Evolutionary conservation across 37 sponge, comb jelly and placozoan species (phyloP), one percentile per base, ranked within the genome.

Genomic region (Spongilla lacustris): DNA sequence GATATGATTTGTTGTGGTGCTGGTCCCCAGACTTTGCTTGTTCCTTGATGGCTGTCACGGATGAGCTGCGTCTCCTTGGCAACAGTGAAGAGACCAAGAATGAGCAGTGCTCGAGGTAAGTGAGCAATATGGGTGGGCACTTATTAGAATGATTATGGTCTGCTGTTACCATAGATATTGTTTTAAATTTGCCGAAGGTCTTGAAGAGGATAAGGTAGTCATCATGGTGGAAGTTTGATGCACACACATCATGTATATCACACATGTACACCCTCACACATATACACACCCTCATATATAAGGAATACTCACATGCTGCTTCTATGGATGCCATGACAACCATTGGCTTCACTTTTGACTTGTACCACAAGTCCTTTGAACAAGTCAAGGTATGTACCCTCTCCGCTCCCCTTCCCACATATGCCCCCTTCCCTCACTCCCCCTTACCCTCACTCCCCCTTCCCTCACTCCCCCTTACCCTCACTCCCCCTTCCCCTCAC

Each of bases 351-450:
- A 84, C 84, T 75, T 79, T 89, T 10, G 89, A 89, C 71, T 74
- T 89, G 14, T 84, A 89, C 67, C 89, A 89, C 35, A 34, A 36
- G 12, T 79, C 72, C 32, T 79, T 50, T 37, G n/a, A 50, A 3
- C 89, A 89, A 73, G 78, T 73, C 14, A 89, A 89, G 73, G 89
- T 84, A 21, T n/a, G n/a, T n/a, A n/a, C n/a, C n/a, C n/a, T n/a
- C n/a, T n/a, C n/a, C n/a, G n/a, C n/a, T n/a, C n/a, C n/a, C n/a
- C n/a, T n/a, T n/a, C n/a, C n/a, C n/a, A n/a, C n/a, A n/a, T n/a
- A n/a, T n/a, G n/a, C n/a, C n/a, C n/a, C n/a, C 74, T 29, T 8
- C 46, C 17, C 74, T n/a, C 74, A 27, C 74, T n/a, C 74, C 26
- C 74, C 26, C 74, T 66, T 22, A 66, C 21, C 21, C 21, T 22